Evolutionary conservation across 1,140 invertebrate species (phyloP), one percentile per base, ranked within the genome.

Genomic region (Agrypnia vestita): DNA sequence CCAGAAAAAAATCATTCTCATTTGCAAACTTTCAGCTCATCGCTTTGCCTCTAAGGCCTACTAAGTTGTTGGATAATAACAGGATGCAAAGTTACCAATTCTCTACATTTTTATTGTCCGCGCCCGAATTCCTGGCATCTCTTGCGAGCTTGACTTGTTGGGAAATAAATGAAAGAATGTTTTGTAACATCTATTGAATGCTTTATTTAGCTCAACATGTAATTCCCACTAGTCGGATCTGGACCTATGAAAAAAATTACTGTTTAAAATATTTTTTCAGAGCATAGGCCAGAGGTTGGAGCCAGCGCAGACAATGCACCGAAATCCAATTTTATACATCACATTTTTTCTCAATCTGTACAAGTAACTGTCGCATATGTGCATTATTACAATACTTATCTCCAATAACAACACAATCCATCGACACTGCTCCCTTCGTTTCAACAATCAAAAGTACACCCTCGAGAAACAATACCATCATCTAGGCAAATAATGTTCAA

Each of bases 151-250:
- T 35, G 6, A 35, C 25, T n/a, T 35, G 25, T 35, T 35, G 35
- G 67, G 21, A 13, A 51, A 69, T 47, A 53, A 82, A 76, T 44
- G 44, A 80, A 79, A 82, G 43, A 79, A 73, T 61, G 35, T 62
- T 0, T 74, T 19, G 15, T 76, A 82, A 82, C 80, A 79, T 82
- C 80, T 82, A 82, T 79, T 79, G 71, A 79, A 82, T 82, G 80
- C 80, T 82, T 82, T 82, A 82, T 79, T 82, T 49, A 82, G 80
- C 80, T 82, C 80, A 82, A 82, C 80, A 82, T 82, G 80, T 82
- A 82, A 79, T 79, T 79, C 80, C 80, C 80, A 82, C 80, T 79
- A 79, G 67, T 82, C 80, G 80, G 80, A 82, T 82, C 80, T 82
- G 80, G 73, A 82, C 80, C 80, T 81, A 81, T 81, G 72, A 59